These are phyloP conservation scores for Sebastes dallii DNA, from an alignment of 2,797 vertebrate genomes.

Conservation along the genomic window DNA sequence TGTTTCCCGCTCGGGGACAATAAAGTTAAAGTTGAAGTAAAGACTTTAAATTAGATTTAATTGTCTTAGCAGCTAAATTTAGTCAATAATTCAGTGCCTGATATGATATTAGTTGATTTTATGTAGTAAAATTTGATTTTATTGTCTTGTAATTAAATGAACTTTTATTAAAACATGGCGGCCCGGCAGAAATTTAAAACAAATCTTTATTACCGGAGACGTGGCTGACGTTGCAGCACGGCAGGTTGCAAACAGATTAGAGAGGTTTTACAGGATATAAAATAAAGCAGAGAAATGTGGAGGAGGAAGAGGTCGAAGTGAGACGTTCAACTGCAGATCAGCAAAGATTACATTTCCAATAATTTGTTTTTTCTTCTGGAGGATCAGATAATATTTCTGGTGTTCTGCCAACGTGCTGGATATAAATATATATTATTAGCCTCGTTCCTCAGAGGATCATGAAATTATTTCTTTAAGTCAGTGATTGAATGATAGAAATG, in stretches of 20 bases:
- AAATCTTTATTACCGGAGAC: not conserved
- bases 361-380: not conserved
- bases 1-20: no score
- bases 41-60: not conserved
- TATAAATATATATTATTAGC: not conserved
- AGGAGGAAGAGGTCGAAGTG: not conserved
- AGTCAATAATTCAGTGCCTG: not conserved
- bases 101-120: not conserved
- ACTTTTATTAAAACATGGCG: not conserved
- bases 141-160: not conserved
- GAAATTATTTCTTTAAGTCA: not conserved
- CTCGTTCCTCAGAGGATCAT: not conserved
- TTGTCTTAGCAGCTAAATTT: not conserved
- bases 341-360: not conserved
- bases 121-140: not conserved
- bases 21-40: not conserved
- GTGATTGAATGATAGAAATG: not conserved
- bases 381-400: not conserved
- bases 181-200: not conserved
- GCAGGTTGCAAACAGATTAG: not conserved
- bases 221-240: accelerated
- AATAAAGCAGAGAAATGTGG: not conserved
- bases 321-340: not conserved
- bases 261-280: not conserved
- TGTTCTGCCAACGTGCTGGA: not conserved